Evolutionary conservation across 2,888 invertebrate species (phyloP), one percentile per base, ranked within the genome.

Genomic region (Selenia dentaria): DNA sequence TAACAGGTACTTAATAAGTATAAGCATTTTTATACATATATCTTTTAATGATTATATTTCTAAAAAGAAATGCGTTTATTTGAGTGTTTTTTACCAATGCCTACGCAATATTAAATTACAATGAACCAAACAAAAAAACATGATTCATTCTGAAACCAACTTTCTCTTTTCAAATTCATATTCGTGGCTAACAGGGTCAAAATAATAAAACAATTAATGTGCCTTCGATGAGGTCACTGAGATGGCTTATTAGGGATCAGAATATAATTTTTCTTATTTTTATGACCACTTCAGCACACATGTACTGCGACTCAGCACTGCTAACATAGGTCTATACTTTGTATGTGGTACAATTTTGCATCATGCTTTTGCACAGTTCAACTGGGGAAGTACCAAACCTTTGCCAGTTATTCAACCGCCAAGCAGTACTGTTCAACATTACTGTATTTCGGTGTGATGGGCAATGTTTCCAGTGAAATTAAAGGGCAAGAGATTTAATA

Each of bases 151-250:
- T 29, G 42, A 34, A 37, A 43, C 44, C 20, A 24, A 64, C 73
- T 74, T 69, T 76, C 74, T 70, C 70, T 72, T 72, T 68, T 68
- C 56, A 58, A 57, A 55, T 63, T 61, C 50, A 57, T 63, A 65
- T 64, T 55, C 54, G 60, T 57, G 40, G 43, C 45, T 47, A 66
- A 61, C 59, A 54, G 48, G 64, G 63, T 58, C 68, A 59, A 47
- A 33, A 54, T 46, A 51, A 55, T 59, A 56, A 61, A 67, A 68
- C 64, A 72, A 74, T 74, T 67, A 59, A 49, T 53, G 51, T 27
- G 32, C 40, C 11, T 49, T 44, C 20, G 40, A 37, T 57, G 57
- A 54, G 42, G 35, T 57, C 54, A 57, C 18, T 22, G 35, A 5
- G 12, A 22, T 24, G 34, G 26, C 28, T 35, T 51, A 46, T 51